Base-by-base conservation (phyloP, 2,888 invertebrate genomes). In the Agriopis leucophaearia region DNA sequence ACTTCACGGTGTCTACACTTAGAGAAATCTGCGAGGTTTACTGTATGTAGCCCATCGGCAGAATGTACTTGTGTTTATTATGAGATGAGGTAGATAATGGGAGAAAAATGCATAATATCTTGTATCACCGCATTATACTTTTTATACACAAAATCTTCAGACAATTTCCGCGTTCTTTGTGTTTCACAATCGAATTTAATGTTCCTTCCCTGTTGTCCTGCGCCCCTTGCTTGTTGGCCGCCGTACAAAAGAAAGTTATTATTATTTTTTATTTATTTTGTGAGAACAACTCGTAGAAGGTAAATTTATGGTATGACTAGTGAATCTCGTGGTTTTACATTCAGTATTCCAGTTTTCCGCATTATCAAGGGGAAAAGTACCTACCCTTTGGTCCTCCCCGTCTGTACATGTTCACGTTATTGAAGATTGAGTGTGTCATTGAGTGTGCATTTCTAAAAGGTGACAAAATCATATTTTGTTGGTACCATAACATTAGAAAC, bases 201-300 rank as follows among this genome's bases (percentile, higher is more conserved):
- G 85, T 85, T 81, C 77, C 78, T 77, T 75, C 76, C 74, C 76
- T 71, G 76, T 76, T 66, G 70, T 76, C 71, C 74, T 51, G 66
- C 66, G 47, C 50, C 67, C 48, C 58, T 52, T 45, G 48, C 47
- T 62, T 67, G 70, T 74, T 75, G 71, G 75, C 73, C 63, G 64
- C 60, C 68, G 66, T 73, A 82, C 81, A 68, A 84, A 83, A 84
- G 80, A 77, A 76, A 9, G 71, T 71, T 80, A 82, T 88, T 87
- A 85, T 85, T 85, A 84, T 87, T 87, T 86, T 78, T 87, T 86
- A 85, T 86, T 86, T 84, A 81, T 85, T 86, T 88, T 86, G 83
- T 87, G 47, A 18, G 15, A 9, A 54, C 15, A 42, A 8, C 42
- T 18, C n/a, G 55, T 55, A 42, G 40, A 55, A 8, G 42, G 38